Evolutionary conservation across 2,113 vertebrate genomes (phyloP), one percentile per base, ranked within the genome.

Genomic region (Heteronetta atricapilla): DNA sequence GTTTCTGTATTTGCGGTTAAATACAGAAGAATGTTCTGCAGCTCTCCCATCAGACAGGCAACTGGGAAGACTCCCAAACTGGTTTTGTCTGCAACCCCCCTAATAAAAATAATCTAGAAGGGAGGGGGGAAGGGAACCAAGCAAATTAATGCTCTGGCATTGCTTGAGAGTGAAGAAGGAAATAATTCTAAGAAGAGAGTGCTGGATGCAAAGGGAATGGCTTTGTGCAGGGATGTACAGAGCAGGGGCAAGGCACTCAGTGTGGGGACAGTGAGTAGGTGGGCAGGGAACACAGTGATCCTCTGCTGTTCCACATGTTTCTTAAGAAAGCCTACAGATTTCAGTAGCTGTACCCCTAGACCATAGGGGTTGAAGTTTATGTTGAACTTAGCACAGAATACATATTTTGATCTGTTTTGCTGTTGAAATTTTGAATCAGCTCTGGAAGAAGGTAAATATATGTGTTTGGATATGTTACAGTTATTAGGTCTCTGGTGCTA

Each of bases 1-100:
- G 63, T 77, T 93, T 84, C 70, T 94, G 36, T 60, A 94, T 78
- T 80, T 75, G 90, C 62, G 89, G 84, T 18, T 58, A 95, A 96
- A 95, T 69, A 90, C 17, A 67, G 69, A 93, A 68, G 34, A 92
- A 80, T 82, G 76, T 56, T 86, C 66, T 74, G 36, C 80, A 76
- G 74, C 59, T 50, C 59, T 94, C 63, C 33, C 53, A 78, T 28
- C 75, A 72, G 46, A 88, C 64, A 62, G 48, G 31, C 28, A 86
- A 77, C 76, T 83, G 79, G 33, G 72, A 86, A 56, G 25, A 31
- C 34, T 85, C 85, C 90, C 72, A 86, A 89, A 63, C 40, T 56
- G 58, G 29, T 67, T 68, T 95, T 79, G 38, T 48, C 38, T 89
- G 87, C 31, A 86, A 55, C 74, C 38, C 3, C 1, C 36, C 3